phyloP scores from a whole-genome alignment of 2,888 invertebrate genomes.

The Eupithecia vulgata region DNA sequence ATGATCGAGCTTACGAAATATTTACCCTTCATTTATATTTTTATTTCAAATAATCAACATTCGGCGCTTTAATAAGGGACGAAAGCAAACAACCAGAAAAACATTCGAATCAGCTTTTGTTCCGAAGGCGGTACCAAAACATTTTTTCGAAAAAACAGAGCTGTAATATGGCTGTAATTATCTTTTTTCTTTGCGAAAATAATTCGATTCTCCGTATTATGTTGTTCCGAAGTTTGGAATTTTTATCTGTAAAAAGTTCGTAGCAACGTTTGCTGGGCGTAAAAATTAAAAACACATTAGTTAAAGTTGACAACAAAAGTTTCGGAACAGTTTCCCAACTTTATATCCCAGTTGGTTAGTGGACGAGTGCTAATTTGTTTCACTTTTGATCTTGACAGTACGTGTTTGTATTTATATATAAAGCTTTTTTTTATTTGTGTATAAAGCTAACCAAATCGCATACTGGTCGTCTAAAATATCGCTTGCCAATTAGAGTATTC shows the following conservation, averaged over 20 bases:
- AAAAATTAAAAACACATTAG: slow-evolving; percentile 31
- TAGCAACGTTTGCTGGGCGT: neutral
- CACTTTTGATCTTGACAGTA: slow-evolving; percentile 26
- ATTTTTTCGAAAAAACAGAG: slow-evolving; percentile 59
- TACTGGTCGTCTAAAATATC: neutral
- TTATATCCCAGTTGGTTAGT: slow-evolving; percentile 22
- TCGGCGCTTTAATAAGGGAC: neutral
- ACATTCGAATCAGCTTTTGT: neutral
- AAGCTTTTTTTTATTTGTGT: too few species aligned
- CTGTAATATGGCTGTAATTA: slow-evolving; percentile 42
- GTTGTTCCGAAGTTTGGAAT: slow-evolving; percentile 11
- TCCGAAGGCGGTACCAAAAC: neutral
- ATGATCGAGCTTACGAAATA: neutral
- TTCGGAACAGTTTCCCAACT: slow-evolving; percentile 23
- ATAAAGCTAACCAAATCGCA: neutral
- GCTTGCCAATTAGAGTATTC: neutral
- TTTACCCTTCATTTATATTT: neutral
- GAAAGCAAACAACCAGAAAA: neutral
- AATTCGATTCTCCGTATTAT: slow-evolving; percentile 3
- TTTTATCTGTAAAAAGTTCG: slow-evolving; percentile 16
- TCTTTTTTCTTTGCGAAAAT: slow-evolving; percentile 55
- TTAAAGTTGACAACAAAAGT: slow-evolving; percentile 27
- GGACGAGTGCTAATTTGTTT: slow-evolving; percentile 24
- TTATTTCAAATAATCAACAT: neutral
- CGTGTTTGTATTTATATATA: neutral